These are phyloP conservation scores for Tyrannus savana DNA, from an alignment of 2,113 vertebrate species.

Conservation along the genomic window DNA sequence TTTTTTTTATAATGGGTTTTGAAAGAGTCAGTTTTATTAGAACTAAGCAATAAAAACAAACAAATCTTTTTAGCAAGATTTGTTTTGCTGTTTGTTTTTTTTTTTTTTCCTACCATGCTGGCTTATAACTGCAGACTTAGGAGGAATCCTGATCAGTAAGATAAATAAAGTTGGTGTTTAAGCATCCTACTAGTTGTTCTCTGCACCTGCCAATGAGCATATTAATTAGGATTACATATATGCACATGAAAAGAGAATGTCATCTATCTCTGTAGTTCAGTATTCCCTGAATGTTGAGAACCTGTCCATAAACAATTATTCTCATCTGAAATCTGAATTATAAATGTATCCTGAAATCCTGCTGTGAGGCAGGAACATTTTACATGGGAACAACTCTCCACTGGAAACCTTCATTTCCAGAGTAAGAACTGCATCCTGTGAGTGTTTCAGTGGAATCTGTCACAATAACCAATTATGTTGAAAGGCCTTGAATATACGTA, in stretches of 20 bases:
- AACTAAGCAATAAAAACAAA: not conserved
- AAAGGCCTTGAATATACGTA: not conserved
- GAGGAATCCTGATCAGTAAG: not conserved
- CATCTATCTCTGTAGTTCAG: not conserved
- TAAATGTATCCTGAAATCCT: not conserved
- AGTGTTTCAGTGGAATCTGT: not conserved
- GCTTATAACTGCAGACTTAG: not conserved
- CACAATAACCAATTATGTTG: not conserved
- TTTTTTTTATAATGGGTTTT: not conserved
- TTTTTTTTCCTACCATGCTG: not conserved
- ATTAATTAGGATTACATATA: not conserved
- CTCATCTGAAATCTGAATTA: not conserved
- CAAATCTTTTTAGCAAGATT: not conserved
- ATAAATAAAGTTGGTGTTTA: not conserved
- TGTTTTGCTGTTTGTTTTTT: not conserved
- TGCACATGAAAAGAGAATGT: not conserved
- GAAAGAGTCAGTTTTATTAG: not conserved
- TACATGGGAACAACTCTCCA: constrained; percentile 1
- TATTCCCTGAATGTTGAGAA: not conserved
- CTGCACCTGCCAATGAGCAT: not conserved
- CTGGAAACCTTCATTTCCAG: constrained; percentile 20
- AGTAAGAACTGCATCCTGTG: not conserved
- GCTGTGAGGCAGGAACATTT: constrained; percentile 10
- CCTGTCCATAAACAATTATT: not conserved
- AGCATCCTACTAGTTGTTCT: not conserved